phyloP scores from a whole-genome alignment of 2,797 vertebrate genomes.

The Tolypeutes matacus region DNA sequence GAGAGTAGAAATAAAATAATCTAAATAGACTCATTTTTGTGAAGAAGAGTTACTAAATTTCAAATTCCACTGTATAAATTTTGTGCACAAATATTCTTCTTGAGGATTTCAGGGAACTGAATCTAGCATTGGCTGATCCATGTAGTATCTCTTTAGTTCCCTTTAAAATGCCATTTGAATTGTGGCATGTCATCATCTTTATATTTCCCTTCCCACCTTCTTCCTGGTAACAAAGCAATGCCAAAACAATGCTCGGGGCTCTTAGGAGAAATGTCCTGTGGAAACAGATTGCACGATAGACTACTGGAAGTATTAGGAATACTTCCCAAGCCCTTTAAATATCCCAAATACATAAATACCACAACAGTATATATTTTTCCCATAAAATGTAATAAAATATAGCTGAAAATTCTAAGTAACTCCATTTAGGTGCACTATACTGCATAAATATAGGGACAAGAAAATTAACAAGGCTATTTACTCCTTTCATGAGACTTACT shows the following conservation, averaged over 20 bases:
- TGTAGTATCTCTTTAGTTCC: background rate
- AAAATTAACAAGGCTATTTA: constrained; percentile 8
- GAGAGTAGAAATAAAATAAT: background rate
- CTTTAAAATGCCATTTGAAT: constrained; percentile 2
- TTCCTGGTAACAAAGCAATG: background rate
- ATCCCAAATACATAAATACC: background rate
- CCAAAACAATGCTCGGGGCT: background rate
- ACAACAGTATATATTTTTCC: background rate
- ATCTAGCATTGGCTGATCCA: background rate
- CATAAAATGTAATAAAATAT: background rate
- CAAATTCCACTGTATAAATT: background rate
- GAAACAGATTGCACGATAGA: background rate
- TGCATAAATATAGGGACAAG: background rate
- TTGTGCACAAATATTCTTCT: background rate
- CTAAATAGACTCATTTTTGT: background rate
- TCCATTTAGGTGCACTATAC: constrained; percentile 25
- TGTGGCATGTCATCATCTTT: constrained; percentile 2
- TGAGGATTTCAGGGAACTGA: background rate
- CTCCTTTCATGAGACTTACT: background rate
- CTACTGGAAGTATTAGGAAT: background rate
- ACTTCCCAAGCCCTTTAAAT: background rate
- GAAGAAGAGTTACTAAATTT: background rate
- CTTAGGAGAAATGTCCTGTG: background rate
- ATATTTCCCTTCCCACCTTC: background rate
- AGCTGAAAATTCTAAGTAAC: background rate